Conservation (phyloP, 2,888 invertebrate genomes). For the Spisula solida region DNA sequence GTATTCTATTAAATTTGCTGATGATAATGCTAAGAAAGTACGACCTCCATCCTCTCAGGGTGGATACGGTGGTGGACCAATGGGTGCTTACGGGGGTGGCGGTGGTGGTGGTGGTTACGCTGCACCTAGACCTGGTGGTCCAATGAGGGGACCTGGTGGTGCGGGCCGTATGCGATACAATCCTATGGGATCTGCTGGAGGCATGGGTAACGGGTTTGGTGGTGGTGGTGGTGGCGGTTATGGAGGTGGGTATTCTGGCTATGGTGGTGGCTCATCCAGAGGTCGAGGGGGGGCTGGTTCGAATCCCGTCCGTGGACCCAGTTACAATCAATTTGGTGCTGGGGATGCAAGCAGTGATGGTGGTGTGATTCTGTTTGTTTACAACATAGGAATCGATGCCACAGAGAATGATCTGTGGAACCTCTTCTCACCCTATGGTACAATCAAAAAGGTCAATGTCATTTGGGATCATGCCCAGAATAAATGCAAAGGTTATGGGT, state of each 20-base stretch:
- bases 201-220: constrained; percentile 55
- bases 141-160: constrained; percentile 69
- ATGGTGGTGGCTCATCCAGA: constrained; percentile 29
- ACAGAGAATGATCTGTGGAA: constrained; percentile 86
- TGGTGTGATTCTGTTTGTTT: constrained; percentile 84
- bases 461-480: constrained; percentile 86
- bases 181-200: constrained; percentile 70
- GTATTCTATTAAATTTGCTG: constrained; percentile 94
- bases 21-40: constrained; percentile 90
- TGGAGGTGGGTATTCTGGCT: constrained; percentile 34
- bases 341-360: constrained; percentile 38
- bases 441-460: constrained; percentile 87
- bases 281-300: constrained; percentile 38
- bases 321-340: constrained; percentile 49
- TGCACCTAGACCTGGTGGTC: constrained; percentile 60
- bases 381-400: constrained; percentile 87
- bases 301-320: not conserved
- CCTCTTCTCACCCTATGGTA: constrained; percentile 87
- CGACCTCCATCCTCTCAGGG: constrained; percentile 69
- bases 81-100: constrained; percentile 34
- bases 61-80: constrained; percentile 50
- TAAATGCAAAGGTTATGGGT: constrained; percentile 87
- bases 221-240: constrained; percentile 44
- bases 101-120: constrained; percentile 50
- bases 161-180: constrained; percentile 73